phyloP scores from a whole-genome alignment of 2,797 vertebrate species.

The Siniperca scherzeri region DNA sequence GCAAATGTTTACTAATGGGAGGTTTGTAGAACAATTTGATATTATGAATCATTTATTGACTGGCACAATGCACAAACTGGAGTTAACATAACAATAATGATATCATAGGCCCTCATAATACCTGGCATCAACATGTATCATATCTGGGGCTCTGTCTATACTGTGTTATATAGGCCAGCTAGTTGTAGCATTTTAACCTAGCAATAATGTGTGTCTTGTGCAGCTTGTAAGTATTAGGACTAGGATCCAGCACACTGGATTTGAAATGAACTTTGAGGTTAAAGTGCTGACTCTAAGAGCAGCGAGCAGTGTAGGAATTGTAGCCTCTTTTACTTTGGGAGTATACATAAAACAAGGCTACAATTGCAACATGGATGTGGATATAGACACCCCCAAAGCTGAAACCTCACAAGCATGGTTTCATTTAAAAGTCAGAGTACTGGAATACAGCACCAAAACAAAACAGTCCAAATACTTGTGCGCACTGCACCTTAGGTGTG shows the following conservation, averaged over 20 bases:
- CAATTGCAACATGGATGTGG: neutral
- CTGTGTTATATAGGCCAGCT: neutral
- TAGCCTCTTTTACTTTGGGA: neutral
- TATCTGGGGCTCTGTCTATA: neutral
- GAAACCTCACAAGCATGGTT: neutral
- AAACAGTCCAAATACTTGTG: neutral
- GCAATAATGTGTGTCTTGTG: conserved; percentile 23
- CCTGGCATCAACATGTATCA: conserved; percentile 35
- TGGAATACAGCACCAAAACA: neutral
- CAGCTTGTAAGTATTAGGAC: neutral
- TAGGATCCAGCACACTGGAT: neutral
- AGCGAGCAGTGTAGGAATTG: neutral
- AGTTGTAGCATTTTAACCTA: conserved; percentile 14
- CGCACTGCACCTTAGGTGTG: neutral
- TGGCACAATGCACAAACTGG: neutral
- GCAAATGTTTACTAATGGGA: neutral
- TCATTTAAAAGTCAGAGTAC: neutral
- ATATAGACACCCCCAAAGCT: neutral
- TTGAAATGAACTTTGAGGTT: conserved; percentile 11
- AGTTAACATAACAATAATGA: conserved; percentile 10
- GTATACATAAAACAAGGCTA: neutral
- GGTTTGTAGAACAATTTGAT: conserved; percentile 66
- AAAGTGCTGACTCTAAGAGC: neutral
- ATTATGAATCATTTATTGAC: conserved; percentile 23
- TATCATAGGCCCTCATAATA: conserved; percentile 5